A percentile compares a stretch with the other conserved stretches of the same genome.
phyloP scores from a whole-genome alignment of 2,113 vertebrate genomes.

The Ceuthmochares aereus region DNA sequence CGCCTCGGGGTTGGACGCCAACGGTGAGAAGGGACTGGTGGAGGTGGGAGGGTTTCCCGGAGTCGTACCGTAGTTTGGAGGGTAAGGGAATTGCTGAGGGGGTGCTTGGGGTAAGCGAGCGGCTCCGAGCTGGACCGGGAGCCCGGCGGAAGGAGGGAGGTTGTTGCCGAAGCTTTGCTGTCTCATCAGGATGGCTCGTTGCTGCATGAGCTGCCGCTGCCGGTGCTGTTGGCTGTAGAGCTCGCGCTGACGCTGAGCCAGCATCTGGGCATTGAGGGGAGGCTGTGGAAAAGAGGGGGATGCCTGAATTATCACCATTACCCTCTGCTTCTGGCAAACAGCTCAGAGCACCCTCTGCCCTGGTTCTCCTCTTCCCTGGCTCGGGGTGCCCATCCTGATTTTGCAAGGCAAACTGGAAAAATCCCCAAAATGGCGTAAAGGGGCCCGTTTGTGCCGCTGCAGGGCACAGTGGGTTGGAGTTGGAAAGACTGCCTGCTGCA shows the following conservation, averaged over 20 bases:
- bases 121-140: constrained; percentile 78
- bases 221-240: constrained; percentile 94
- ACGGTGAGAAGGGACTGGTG: constrained; percentile 86
- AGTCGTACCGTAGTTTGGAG: constrained; percentile 83
- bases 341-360: neutral
- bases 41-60: constrained; percentile 87
- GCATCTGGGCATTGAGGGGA: constrained; percentile 93
- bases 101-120: constrained; percentile 80
- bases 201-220: constrained; percentile 93
- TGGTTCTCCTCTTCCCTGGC: neutral
- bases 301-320: neutral
- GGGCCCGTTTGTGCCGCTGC: accelerated
- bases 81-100: constrained; percentile 87
- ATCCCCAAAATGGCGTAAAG: accelerated
- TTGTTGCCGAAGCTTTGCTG: constrained; percentile 82
- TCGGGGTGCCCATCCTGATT: neutral
- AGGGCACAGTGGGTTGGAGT: neutral
- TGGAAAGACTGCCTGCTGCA: neutral
- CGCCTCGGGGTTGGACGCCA: constrained; percentile 82
- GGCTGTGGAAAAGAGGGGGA: constrained; percentile 73
- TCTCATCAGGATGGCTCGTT: constrained; percentile 91
- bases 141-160: constrained; percentile 71
- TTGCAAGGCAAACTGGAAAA: neutral
- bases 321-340: neutral
- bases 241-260: constrained; percentile 93